Base-by-base conservation (phyloP, 2,113 vertebrate species). In the Campylomormyrus numenius region DNA sequence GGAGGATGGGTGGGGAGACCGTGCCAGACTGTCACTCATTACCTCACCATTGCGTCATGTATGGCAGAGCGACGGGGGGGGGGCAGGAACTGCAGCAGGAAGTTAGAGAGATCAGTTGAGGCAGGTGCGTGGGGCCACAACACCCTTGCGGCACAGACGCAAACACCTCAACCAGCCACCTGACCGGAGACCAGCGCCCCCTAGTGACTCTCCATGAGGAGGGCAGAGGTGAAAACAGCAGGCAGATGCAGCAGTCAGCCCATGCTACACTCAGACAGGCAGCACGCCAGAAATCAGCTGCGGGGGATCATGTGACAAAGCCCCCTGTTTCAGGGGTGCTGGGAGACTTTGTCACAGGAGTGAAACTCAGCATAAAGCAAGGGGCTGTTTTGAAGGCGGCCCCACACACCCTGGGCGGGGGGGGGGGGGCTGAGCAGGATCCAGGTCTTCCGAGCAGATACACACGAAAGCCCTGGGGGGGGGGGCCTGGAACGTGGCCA, bases 41-140 rank as follows among this genome's bases (percentile, higher is more conserved):
- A 53, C 85, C 85, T 42, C 85, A 6, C 11, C 9, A 4, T 56
- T 56, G n/a, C 85, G 17, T 53, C 50, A 53, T 35, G 50, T 56
- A 53, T 5, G n/a, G 3, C 62, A 27, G 24, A 31, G 21, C 2
- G 46, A 15, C 1, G 13, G 9, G 27, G n/a, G n/a, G 49, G 48
- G 48, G 48, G 50, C 35, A n/a, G 88, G 49, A 89, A 90, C 66
- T 83, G 52, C 15, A 52, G 88, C 66, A 45, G 35, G 87, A 53
- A 52, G 56, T 88, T 88, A 58, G 53, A 50, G 35, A 70, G 80
- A 46, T 45, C 27, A 89, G 92, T 45, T 91, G 39, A 88, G 90
- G 91, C 93, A 96, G 96, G 96, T 96, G 96, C 93, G 94, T n/a
- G 17, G 46, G 74, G 19, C 45, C 62, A 93, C 93, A 92, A 27